Conservation (phyloP, 2,113 vertebrate species). For the Brachyhypopomus occidentalis region DNA sequence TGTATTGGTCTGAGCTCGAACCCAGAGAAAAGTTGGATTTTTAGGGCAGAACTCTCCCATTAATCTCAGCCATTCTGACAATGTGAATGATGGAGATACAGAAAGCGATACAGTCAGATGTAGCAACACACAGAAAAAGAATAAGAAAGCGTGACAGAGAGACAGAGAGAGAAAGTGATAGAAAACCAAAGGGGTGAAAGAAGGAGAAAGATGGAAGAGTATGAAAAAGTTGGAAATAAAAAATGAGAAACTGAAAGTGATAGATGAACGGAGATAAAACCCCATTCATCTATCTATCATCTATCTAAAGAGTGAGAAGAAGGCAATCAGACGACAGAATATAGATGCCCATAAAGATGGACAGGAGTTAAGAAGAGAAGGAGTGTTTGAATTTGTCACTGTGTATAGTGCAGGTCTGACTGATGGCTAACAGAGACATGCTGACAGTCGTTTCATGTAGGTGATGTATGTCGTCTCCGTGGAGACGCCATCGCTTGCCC, state of each 20-base stretch:
- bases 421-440: conserved; percentile 73
- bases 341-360: conserved; percentile 33
- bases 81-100: conserved; percentile 6
- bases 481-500: conserved; percentile 24
- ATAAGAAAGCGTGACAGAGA: conserved; percentile 42
- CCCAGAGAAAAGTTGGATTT: conserved; percentile 13
- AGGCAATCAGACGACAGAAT: conserved; percentile 28
- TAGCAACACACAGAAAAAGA: conserved; percentile 11
- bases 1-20: conserved; percentile 5
- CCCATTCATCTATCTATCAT: background rate
- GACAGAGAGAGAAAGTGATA: background rate
- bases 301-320: conserved; percentile 33
- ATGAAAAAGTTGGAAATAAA: conserved; percentile 29
- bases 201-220: conserved; percentile 36
- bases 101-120: background rate
- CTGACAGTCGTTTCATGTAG: conserved; percentile 75
- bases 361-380: conserved; percentile 23
- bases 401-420: conserved; percentile 56
- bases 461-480: conserved; percentile 62
- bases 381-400: conserved; percentile 56
- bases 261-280: conserved; percentile 35
- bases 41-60: conserved; percentile 24
- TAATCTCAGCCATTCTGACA: background rate
- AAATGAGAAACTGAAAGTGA: conserved; percentile 23
- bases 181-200: conserved; percentile 43